Evolutionary conservation across 2,113 vertebrate genomes (phyloP), one percentile per base, ranked within the genome.

Genomic region (Turdus rufiventris): DNA sequence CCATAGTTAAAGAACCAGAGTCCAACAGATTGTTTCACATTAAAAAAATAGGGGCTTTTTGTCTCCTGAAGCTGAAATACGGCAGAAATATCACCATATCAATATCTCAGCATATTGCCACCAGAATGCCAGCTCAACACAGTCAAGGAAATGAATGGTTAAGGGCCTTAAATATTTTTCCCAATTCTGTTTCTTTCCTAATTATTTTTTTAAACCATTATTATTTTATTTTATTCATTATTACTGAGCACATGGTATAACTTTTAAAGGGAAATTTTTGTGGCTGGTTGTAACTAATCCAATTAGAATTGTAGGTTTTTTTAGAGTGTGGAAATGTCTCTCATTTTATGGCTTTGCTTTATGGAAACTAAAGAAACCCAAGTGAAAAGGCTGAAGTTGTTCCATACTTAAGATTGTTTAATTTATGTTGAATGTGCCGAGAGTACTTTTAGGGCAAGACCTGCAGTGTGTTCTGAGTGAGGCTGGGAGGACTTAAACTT

Each of bases 221-320:
- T 48, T 33, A 56, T 65, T 25, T n/a, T 66, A 58, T 60, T 83
- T 92, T 94, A 58, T 87, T 97, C 36, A 4, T 87, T 71, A 6
- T 88, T 88, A 58, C 38, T 40, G 53, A 85, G 65, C 21, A 77
- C 18, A 33, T 72, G 21, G 26, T 82, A 50, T 83, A 91, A 86
- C 62, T 91, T 82, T 95, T 91, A 88, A 34, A 91, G 94, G 85
- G 51, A 93, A 94, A 20, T 40, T 34, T 38, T 72, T 57, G 70
- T 47, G 63, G 78, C 80, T 88, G 75, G 40, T 91, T 97, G 67
- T 83, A 94, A 85, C 8, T 48, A 45, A 34, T 78, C 57, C 91
- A 83, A 2, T 96, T 96, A 96, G 95, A 74, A 72, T 76, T 94
- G 65, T 63, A 92, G 73, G 93, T 62, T 85, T 65, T 65, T 92